Conservation (phyloP, 2,888 invertebrate species). For the Salticus scenicus region DNA sequence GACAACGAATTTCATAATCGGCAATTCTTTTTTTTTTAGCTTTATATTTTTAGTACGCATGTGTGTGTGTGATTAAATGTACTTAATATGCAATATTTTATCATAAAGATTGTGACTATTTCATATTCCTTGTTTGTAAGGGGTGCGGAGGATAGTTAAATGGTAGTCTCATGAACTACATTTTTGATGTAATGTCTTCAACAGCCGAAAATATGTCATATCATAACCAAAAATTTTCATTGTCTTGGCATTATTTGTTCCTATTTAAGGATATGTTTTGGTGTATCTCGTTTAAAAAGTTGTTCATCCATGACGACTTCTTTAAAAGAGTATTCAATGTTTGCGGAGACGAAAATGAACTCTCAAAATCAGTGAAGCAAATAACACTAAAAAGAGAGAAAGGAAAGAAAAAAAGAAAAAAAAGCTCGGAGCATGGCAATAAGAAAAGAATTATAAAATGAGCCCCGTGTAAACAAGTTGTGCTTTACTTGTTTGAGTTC, state of each 20-base stretch:
- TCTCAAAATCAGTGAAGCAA: conserved; percentile 12
- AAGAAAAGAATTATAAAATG: conserved; percentile 53
- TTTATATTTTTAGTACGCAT: no score
- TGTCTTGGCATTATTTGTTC: background rate
- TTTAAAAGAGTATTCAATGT: background rate
- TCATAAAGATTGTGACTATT: no score
- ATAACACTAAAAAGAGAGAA: background rate
- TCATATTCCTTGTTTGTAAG: no score
- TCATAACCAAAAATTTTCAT: background rate
- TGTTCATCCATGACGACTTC: background rate
- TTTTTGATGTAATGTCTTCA: background rate
- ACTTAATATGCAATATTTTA: no score
- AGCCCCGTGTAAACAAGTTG: conserved; percentile 63
- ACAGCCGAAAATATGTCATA: background rate
- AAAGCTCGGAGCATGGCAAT: background rate
- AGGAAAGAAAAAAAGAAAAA: background rate
- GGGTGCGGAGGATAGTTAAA: no score
- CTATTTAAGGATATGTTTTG: background rate
- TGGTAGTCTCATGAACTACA: no score
- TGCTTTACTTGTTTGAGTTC: conserved; percentile 44
- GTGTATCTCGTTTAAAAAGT: background rate
- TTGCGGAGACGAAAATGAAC: conserved; percentile 19
- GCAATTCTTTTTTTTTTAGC: no score
- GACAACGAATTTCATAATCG: no score
- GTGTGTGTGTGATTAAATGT: no score